Conservation (phyloP, 2,797 vertebrate species). For the Scomberomorus guttatus region DNA sequence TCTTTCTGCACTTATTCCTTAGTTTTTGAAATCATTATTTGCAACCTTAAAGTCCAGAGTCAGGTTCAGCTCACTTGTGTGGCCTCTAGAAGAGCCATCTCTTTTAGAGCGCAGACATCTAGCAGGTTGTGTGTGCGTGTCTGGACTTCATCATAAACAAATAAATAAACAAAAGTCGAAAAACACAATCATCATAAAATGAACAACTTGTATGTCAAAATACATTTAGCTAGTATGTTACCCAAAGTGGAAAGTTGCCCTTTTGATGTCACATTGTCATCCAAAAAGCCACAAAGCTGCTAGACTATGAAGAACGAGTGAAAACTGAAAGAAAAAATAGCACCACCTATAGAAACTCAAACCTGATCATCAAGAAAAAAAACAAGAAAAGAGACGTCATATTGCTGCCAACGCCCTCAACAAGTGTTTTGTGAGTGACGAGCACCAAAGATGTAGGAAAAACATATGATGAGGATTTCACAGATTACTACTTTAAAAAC, state of each 20-base stretch:
- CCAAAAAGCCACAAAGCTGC: too few species aligned
- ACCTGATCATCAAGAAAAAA: neutral
- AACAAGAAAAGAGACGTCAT: neutral
- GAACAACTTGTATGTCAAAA: neutral
- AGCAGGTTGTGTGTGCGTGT: too few species aligned
- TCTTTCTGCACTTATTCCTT: neutral
- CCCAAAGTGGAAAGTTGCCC: neutral
- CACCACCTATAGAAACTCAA: neutral
- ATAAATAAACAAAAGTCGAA: too few species aligned
- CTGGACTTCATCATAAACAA: too few species aligned
- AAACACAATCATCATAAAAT: too few species aligned
- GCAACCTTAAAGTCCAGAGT: neutral
- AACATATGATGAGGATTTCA: slow-evolving; percentile 4
- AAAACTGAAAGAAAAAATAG: neutral
- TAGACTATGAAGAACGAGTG: too few species aligned
- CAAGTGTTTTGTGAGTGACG: neutral
- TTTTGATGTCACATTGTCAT: neutral
- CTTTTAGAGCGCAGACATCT: too few species aligned
- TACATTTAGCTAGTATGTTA: neutral
- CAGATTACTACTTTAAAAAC: slow-evolving; percentile 7
- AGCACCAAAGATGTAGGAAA: neutral
- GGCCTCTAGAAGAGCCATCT: too few species aligned
- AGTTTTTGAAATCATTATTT: neutral
- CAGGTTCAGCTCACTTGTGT: neutral
- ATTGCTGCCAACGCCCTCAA: neutral